Evolutionary conservation across 2,888 invertebrate species (phyloP), one percentile per base, ranked within the genome.

Genomic region (Eubasilissa splendida): DNA sequence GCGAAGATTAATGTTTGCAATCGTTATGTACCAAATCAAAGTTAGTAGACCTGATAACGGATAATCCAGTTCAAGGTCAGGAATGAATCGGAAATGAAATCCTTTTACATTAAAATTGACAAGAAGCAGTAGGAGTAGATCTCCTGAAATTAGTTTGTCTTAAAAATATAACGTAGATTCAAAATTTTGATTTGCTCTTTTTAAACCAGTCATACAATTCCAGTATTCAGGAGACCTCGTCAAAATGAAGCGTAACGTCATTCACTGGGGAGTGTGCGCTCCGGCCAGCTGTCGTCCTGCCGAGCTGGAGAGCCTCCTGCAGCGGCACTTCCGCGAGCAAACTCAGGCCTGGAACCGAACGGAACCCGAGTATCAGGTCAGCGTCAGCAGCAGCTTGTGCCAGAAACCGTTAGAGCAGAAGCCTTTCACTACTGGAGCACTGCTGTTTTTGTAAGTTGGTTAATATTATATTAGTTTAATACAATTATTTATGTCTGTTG

Each of bases 191-290:
- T 22, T 22, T 22, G 22, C 22, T 22, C 22, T 22, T 22, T 22
- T 22, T 22, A 22, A 22, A 77, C 53, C 22, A 5, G 22, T 22
- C 22, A 22, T 1, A 1, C 74, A 54, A 66, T 74, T 52, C 22
- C 65, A 85, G 84, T 83, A 83, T 85, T 71, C 85, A 84, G 77
- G 86, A 86, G 80, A 88, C 88, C 3, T 86, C 84, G 1, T 87
- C 87, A 84, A 85, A 85, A 60, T 87, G 87, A 12, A 87, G 87
- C 0, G 85, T 88, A n/a, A 89, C 88, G 85, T 87, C 84, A 80
- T 92, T 73, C 89, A 90, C 78, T 92, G 91, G 92, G 92, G 92
- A 0, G 87, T 90, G 0, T 92, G 92, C 84, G 89, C 91, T 12
- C 92, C 92, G 0, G 87, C 87, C 0, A 86, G 88, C 0, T 92